Conservation (phyloP, 2,113 vertebrate species). For the Mohoua ochrocephala region DNA sequence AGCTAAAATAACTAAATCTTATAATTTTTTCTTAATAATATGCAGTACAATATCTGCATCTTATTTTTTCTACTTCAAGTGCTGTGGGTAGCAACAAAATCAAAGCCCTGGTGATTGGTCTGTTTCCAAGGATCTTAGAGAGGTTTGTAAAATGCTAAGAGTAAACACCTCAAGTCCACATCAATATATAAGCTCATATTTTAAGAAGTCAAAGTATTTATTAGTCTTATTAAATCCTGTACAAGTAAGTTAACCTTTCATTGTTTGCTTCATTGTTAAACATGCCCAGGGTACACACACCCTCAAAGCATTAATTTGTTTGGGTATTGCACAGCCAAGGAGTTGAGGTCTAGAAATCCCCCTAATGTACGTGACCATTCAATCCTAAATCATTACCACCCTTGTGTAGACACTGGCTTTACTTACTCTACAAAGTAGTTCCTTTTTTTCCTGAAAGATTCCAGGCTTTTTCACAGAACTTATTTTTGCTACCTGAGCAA, state of each 20-base stretch:
- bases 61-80: not conserved
- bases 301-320: not conserved
- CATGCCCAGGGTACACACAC: not conserved
- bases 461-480: not conserved
- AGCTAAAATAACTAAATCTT: not conserved
- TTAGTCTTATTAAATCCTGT: not conserved
- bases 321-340: not conserved
- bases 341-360: not conserved
- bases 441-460: not conserved
- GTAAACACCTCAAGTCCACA: not conserved
- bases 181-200: not conserved
- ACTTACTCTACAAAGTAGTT: not conserved
- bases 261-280: not conserved
- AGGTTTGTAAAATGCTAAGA: not conserved
- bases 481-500: not conserved
- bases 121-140: not conserved
- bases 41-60: not conserved
- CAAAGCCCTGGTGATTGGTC: not conserved
- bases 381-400: not conserved
- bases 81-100: not conserved
- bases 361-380: not conserved
- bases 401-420: rapidly evolving
- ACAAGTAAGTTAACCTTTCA: not conserved
- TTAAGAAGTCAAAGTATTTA: not conserved
- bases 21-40: not conserved